These are phyloP conservation scores for Heliconius hewitsoni DNA, from an alignment of 1,140 invertebrate genomes.

Conservation along the genomic window DNA sequence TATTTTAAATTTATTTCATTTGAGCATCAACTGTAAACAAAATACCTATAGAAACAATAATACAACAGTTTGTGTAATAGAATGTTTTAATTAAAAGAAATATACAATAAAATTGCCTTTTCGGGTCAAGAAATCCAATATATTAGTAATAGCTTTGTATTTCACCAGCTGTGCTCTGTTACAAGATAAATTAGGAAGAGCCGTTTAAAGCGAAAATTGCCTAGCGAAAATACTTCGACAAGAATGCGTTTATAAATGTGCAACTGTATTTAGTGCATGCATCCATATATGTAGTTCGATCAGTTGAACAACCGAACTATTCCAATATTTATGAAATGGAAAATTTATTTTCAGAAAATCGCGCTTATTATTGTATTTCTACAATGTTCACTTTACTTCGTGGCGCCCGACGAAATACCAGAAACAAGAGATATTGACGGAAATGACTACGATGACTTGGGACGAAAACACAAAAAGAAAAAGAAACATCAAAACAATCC, in stretches of 20 bases:
- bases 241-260: constrained; percentile 1
- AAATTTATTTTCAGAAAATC: constrained; percentile 45
- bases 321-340: neutral
- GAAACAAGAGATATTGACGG: constrained; percentile 48
- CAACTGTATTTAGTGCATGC: neutral
- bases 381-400: constrained; percentile 37
- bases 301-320: neutral
- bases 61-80: no score
- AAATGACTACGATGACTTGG: constrained; percentile 55
- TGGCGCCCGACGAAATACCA: constrained; percentile 38
- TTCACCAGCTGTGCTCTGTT: neutral
- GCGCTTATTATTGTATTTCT: constrained; percentile 48
- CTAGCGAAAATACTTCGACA: neutral
- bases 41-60: no score
- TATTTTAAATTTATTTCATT: no score
- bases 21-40: no score
- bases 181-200: neutral
- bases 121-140: neutral
- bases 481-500: constrained; percentile 58
- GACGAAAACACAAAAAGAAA: constrained; percentile 57
- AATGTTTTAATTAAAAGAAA: no score
- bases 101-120: neutral
- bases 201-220: neutral
- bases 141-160: neutral
- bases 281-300: neutral